phyloP scores from a whole-genome alignment of 2,888 invertebrate genomes.

The Athalia rosae region DNA sequence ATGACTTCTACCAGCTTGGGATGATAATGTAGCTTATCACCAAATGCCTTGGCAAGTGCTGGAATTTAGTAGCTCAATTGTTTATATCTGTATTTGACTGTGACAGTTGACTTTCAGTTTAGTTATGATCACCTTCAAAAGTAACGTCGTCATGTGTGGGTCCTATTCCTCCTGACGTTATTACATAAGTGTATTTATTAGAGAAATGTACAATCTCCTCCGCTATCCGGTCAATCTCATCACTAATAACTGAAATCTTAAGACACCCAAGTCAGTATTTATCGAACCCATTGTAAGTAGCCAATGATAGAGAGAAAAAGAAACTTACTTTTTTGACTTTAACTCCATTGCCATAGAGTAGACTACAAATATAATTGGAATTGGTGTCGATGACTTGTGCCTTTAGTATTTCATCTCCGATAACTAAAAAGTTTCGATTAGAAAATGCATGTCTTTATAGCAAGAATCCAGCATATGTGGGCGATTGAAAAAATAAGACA shows the following conservation, averaged over 20 bases:
- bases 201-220: conserved; percentile 80
- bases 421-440: conserved; percentile 73
- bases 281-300: neutral
- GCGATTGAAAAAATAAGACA: neutral
- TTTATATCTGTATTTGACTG: conserved; percentile 25
- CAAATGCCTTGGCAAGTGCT: conserved; percentile 77
- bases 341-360: conserved; percentile 79
- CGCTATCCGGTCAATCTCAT: conserved; percentile 79
- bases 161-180: conserved; percentile 86
- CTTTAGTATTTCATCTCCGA: conserved; percentile 87
- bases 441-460: too few species aligned
- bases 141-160: conserved; percentile 88
- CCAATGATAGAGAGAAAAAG: neutral
- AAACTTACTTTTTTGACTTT: conserved; percentile 76
- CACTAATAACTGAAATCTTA: conserved; percentile 81
- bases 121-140: conserved; percentile 76
- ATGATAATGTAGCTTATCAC: conserved; percentile 72
- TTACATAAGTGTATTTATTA: conserved; percentile 78
- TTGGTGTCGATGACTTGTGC: conserved; percentile 83
- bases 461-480: neutral
- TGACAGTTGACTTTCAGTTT: neutral
- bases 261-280: conserved; percentile 47
- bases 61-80: conserved; percentile 47
- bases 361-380: conserved; percentile 78
- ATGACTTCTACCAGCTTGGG: conserved; percentile 74